A percentile compares a stretch with the other conserved stretches of the same genome.
These are phyloP conservation scores for Petrocephalus sullivani DNA, from an alignment of 2,797 vertebrate species.

Conservation along the genomic window DNA sequence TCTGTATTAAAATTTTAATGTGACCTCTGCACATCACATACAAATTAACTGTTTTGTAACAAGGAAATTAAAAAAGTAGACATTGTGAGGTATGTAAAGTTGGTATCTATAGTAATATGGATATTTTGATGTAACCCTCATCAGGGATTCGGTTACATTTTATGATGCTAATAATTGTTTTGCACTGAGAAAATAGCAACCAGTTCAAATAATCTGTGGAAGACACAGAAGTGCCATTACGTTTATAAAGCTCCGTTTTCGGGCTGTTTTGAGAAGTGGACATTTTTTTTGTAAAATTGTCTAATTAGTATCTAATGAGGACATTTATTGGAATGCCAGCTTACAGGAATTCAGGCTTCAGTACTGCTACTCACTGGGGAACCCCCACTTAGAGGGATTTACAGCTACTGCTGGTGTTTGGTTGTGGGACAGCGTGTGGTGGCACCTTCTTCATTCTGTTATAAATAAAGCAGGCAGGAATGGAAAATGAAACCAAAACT, in stretches of 20 bases:
- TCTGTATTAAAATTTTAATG: neutral
- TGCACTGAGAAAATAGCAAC: neutral
- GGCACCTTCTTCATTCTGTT: neutral
- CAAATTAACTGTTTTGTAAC: neutral
- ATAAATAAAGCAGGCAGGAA: neutral
- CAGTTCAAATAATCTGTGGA: neutral
- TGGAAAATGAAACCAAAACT: neutral
- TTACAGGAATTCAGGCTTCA: neutral
- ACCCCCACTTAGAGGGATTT: neutral
- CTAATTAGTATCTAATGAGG: neutral
- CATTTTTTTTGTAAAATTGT: neutral
- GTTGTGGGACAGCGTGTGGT: neutral
- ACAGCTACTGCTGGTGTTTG: neutral
- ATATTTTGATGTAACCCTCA: neutral
- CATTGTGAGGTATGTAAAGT: neutral
- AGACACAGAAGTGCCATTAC: neutral
- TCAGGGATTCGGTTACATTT: neutral
- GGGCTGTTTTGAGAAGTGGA: neutral
- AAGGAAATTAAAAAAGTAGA: neutral
- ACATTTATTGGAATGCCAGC: neutral
- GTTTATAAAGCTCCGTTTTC: neutral
- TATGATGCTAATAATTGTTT: slow-evolving; percentile 1
- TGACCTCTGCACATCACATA: neutral
- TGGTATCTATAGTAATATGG: neutral
- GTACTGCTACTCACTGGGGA: neutral